Percentiles rank a stretch among this genome's conserved stretches.
Evolutionary conservation across 1,140 invertebrate species (phyloP).

Genomic region (Penaeus chinensis): DNA sequence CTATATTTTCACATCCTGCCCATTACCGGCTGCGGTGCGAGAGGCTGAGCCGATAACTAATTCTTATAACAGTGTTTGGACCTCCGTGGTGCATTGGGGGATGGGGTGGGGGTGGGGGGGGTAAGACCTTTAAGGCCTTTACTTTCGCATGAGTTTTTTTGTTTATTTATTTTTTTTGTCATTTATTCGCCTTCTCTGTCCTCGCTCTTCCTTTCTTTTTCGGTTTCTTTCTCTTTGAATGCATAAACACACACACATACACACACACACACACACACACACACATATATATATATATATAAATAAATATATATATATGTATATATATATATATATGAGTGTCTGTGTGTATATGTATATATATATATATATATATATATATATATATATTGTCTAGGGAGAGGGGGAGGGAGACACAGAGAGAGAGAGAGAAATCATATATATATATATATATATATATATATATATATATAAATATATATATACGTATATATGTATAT

Average conservation of each 20-base stretch:
- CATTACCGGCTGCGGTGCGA: no score
- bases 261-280: background rate
- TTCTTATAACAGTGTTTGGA: no score
- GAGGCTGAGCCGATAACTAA: no score
- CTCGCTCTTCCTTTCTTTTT: background rate
- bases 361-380: no score
- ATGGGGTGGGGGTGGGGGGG: no score
- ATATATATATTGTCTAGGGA: no score
- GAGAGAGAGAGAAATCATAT: no score
- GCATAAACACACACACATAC: background rate
- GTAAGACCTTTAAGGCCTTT: background rate
- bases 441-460: no score
- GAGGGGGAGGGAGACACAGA: no score
- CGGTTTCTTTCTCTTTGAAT: background rate
- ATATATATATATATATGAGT: background rate
- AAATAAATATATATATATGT: background rate
- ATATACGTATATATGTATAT: background rate
- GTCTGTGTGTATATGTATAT: background rate
- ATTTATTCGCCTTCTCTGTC: conserved; percentile 12
- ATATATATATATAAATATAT: no score
- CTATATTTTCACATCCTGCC: no score
- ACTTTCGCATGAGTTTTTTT: background rate
- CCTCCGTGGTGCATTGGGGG: no score
- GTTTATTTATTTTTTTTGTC: conserved; percentile 1
- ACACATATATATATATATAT: background rate